Conservation (phyloP, 2,888 invertebrate genomes). For the Harpagoxenus sublaevis region DNA sequence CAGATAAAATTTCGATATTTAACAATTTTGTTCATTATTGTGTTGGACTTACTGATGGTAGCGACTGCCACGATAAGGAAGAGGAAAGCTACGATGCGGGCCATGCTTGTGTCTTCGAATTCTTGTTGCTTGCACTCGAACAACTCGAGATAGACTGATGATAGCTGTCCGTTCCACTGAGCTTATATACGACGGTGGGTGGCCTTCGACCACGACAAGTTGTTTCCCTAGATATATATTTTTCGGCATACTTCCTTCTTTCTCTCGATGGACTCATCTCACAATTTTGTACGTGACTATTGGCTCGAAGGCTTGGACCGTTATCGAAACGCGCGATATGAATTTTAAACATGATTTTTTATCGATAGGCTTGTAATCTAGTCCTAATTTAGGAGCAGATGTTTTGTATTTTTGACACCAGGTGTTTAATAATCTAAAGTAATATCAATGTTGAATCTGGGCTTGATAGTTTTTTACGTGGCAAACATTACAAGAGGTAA, state of each 20-base stretch:
- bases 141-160: conserved; percentile 40
- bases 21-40: background rate
- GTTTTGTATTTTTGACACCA: background rate
- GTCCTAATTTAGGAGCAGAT: background rate
- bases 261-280: conserved; percentile 2
- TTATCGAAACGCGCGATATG: background rate
- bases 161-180: background rate
- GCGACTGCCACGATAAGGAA: conserved; percentile 58
- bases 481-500: background rate
- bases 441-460: background rate
- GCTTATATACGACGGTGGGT: conserved; percentile 64
- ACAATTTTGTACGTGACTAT: background rate
- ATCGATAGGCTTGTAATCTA: background rate
- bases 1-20: background rate
- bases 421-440: background rate
- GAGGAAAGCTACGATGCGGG: conserved; percentile 51
- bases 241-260: conserved; percentile 29
- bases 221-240: background rate
- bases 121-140: background rate
- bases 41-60: conserved; percentile 58
- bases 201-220: conserved; percentile 44
- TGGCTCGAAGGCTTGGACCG: background rate
- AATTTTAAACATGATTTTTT: conserved; percentile 4
- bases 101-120: conserved; percentile 50
- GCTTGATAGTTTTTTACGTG: background rate